A percentile compares a stretch with the other conserved stretches of the same genome.
Evolutionary conservation across 2,888 invertebrate genomes (phyloP).

Genomic region (Mactromeris polynyma): DNA sequence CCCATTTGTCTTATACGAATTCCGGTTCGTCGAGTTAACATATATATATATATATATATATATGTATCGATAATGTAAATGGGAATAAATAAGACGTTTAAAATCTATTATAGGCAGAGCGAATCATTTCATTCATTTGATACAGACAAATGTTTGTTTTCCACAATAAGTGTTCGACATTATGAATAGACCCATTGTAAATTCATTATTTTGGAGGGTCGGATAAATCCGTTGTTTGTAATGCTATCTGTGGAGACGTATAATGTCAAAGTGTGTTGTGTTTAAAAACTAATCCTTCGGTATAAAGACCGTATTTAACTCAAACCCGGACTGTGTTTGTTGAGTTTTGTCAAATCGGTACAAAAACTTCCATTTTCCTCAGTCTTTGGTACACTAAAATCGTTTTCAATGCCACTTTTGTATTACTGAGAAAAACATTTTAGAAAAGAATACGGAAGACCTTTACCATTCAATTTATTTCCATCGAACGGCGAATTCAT

Average conservation of each 20-base stretch:
- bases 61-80: not conserved
- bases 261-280: not conserved
- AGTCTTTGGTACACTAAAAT: not conserved
- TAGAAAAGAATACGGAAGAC: not conserved
- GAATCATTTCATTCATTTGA: not conserved
- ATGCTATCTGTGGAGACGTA: not conserved
- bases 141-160: not conserved
- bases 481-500: too few relatives aligned
- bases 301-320: not conserved
- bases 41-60: not conserved
- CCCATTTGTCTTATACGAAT: too few relatives aligned
- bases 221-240: not conserved
- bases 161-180: not conserved
- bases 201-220: not conserved
- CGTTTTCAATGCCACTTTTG: not conserved
- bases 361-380: not conserved
- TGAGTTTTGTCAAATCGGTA: not conserved
- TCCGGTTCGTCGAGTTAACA: too few relatives aligned
- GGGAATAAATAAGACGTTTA: not conserved
- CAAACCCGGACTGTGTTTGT: not conserved
- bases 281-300: not conserved
- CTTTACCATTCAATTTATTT: too few relatives aligned
- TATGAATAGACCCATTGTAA: not conserved
- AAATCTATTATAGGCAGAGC: not conserved
- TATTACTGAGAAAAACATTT: not conserved